phyloP scores from a whole-genome alignment of 2,888 invertebrate genomes.

The Cephus rjabovi region DNA sequence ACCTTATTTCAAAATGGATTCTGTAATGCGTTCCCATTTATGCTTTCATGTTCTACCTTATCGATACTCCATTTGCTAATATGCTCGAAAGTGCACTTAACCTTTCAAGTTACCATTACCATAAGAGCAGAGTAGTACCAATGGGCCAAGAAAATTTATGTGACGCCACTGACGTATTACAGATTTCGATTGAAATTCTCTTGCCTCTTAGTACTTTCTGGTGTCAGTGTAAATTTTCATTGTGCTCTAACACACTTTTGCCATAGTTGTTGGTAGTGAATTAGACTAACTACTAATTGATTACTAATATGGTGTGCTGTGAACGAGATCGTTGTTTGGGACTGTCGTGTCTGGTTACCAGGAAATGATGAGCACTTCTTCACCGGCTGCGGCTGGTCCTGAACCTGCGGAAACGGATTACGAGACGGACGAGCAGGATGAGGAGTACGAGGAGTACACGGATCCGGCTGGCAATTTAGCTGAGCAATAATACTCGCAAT shows the following conservation, averaged over 20 bases:
- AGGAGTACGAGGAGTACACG: slow-evolving; percentile 73
- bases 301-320: not conserved
- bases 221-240: not conserved
- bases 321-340: slow-evolving; percentile 37
- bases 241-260: not conserved
- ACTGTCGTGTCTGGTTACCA: slow-evolving; percentile 53
- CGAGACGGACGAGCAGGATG: slow-evolving; percentile 71
- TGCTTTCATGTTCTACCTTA: not conserved
- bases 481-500: slow-evolving; percentile 54
- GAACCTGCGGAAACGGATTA: slow-evolving; percentile 72
- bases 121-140: not conserved
- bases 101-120: not conserved
- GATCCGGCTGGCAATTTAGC: slow-evolving; percentile 65
- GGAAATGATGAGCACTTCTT: slow-evolving; percentile 64
- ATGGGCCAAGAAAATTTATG: not conserved
- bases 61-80: not conserved
- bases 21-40: not conserved
- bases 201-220: not conserved
- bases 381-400: slow-evolving; percentile 70
- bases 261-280: not conserved
- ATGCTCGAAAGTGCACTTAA: not conserved
- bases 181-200: not conserved
- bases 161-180: not conserved
- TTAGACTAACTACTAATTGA: not conserved
- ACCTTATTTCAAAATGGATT: not conserved